A percentile compares a stretch with the other conserved stretches of the same genome.
Evolutionary conservation across 2,797 vertebrate genomes (phyloP).

Genomic region (Neostethus bicornis): DNA sequence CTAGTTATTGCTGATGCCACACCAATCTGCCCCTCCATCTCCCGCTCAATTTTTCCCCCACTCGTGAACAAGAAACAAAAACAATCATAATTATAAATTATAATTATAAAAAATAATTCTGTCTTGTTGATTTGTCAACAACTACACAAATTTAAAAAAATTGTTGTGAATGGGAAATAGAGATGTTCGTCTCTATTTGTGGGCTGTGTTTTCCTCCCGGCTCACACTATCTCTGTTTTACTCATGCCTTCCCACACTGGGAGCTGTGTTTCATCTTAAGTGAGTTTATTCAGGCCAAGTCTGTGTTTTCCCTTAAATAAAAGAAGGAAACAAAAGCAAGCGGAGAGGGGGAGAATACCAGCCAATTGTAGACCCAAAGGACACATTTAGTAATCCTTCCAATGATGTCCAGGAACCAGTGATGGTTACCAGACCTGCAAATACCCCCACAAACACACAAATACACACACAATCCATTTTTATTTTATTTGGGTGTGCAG

Average conservation of each 20-base stretch:
- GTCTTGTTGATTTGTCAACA: too few species aligned
- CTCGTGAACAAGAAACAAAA: too few species aligned
- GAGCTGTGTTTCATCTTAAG: slow-evolving; percentile 68
- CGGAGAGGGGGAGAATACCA: slow-evolving; percentile 53
- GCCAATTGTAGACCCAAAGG: slow-evolving; percentile 80
- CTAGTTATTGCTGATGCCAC: too few species aligned
- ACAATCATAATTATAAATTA: too few species aligned
- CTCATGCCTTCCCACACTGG: slow-evolving; percentile 27
- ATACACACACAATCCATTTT: slow-evolving; percentile 93
- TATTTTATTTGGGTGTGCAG: slow-evolving; percentile 95
- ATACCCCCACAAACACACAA: slow-evolving; percentile 78
- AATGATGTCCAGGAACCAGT: slow-evolving; percentile 87
- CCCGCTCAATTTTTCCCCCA: too few species aligned
- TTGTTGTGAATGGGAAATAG: too few species aligned
- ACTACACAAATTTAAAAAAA: too few species aligned
- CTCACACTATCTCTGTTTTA: slow-evolving; percentile 20
- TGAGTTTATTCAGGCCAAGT: slow-evolving; percentile 79
- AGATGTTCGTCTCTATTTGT: slow-evolving; percentile 7
- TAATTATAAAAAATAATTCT: too few species aligned
- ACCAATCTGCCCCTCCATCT: too few species aligned
- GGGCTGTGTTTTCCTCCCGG: background rate
- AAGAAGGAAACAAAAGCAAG: slow-evolving; percentile 68
- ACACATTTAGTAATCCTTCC: slow-evolving; percentile 91
- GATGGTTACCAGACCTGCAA: slow-evolving; percentile 92
- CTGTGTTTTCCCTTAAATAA: slow-evolving; percentile 77